Evolutionary conservation across 2,113 vertebrate genomes (phyloP).

Genomic region (Carassius auratus): DNA sequence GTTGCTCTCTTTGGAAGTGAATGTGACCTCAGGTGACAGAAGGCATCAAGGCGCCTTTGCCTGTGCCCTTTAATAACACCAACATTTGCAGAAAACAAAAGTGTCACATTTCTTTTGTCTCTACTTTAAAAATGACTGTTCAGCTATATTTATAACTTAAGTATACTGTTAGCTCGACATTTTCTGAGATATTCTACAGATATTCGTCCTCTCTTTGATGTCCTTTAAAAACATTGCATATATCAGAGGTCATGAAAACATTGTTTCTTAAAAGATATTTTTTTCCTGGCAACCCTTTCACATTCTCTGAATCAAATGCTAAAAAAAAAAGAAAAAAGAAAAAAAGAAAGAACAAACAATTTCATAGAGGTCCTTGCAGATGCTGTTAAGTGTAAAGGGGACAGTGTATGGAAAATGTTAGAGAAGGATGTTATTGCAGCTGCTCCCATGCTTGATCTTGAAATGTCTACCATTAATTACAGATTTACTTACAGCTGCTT

Average conservation of each 20-base stretch:
- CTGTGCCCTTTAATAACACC: too few species aligned
- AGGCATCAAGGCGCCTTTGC: too few species aligned
- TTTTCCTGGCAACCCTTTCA: neutral
- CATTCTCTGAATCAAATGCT: neutral
- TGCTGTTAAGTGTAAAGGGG: constrained; percentile 13
- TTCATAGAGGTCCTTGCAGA: constrained; percentile 5
- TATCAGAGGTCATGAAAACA: constrained; percentile 34
- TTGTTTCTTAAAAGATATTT: constrained; percentile 30
- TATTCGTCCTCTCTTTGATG: neutral
- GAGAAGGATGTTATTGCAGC: constrained; percentile 73
- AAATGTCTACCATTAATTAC: constrained; percentile 59
- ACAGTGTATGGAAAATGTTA: constrained; percentile 71
- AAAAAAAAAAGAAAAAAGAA: neutral
- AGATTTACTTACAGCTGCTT: constrained; percentile 55
- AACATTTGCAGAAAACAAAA: too few species aligned
- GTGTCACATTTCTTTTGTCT: too few species aligned
- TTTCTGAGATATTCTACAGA: too few species aligned
- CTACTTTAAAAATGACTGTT: neutral
- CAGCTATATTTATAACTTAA: neutral
- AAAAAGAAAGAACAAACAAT: constrained; percentile 8
- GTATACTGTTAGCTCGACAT: neutral
- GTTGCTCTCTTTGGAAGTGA: too few species aligned
- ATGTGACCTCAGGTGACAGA: too few species aligned
- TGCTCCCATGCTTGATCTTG: constrained; percentile 63
- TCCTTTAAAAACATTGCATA: neutral